These are phyloP conservation scores for Xestia c-nigrum DNA, from an alignment of 2,888 invertebrate genomes.

Conservation along the genomic window DNA sequence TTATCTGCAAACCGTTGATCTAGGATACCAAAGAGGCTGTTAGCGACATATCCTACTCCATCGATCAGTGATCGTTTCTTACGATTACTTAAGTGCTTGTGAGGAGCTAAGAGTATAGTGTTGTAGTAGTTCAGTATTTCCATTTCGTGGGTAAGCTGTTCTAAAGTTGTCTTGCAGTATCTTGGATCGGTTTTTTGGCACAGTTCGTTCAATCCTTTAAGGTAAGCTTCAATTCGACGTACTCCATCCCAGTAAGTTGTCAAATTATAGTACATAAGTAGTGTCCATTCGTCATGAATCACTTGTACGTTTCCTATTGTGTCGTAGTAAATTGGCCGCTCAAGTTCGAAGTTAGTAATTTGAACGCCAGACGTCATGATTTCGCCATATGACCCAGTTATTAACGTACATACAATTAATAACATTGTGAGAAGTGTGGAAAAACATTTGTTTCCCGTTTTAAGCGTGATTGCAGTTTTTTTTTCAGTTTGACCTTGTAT, in stretches of 20 bases:
- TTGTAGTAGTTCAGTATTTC: slow-evolving; percentile 16
- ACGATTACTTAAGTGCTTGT: slow-evolving; percentile 9
- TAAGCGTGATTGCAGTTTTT: neutral
- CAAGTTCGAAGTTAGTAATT: neutral
- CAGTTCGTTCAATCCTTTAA: neutral
- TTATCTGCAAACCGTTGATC: slow-evolving; percentile 2
- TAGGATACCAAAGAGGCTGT: slow-evolving; percentile 1
- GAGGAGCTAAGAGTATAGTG: slow-evolving; percentile 7
- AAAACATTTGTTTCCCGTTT: slow-evolving; percentile 4
- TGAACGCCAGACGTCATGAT: neutral
- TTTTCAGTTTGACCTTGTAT: neutral
- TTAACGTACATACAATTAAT: neutral
- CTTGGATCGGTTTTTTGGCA: neutral
- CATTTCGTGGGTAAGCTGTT: slow-evolving; percentile 11
- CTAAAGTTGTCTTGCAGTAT: neutral
- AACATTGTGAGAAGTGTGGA: neutral
- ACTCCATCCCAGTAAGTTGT: neutral
- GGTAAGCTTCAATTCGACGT: neutral
- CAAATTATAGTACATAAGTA: neutral
- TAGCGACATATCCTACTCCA: neutral
- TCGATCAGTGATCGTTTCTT: neutral
- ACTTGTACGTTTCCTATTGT: neutral
- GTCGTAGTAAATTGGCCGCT: slow-evolving; percentile 6
- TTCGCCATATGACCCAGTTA: slow-evolving; percentile 6
- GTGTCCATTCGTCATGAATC: slow-evolving; percentile 6